Evolutionary conservation across 1,140 invertebrate species (phyloP).

Genomic region (Cecropterus lyciades): DNA sequence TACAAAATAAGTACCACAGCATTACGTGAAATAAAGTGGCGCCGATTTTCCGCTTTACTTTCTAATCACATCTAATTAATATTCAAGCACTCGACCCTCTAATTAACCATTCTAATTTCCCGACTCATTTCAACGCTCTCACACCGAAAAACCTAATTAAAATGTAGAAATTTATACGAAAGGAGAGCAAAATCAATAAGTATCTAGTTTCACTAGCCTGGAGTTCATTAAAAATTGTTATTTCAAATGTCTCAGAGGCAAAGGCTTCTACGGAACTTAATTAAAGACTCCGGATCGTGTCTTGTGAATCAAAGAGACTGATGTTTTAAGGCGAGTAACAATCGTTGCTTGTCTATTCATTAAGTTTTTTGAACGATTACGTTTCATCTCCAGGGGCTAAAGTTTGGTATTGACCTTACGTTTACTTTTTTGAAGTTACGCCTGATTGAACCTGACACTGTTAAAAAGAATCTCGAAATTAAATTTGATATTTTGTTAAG

Average conservation of each 20-base stretch:
- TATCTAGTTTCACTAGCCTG: slow-evolving; percentile 14
- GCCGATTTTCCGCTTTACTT: not conserved
- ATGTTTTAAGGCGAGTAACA: slow-evolving; percentile 49
- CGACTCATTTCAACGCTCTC: slow-evolving; percentile 12
- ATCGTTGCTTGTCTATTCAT: slow-evolving; percentile 47
- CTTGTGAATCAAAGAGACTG: slow-evolving; percentile 59
- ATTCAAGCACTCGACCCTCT: slow-evolving; percentile 4
- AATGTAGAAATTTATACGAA: not conserved
- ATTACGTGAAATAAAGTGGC: too few relatives aligned
- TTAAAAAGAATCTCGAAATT: too few relatives aligned
- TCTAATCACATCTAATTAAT: slow-evolving; percentile 10
- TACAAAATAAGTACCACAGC: too few relatives aligned
- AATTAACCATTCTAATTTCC: slow-evolving; percentile 26
- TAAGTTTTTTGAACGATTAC: slow-evolving; percentile 42
- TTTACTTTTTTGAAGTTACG: not conserved
- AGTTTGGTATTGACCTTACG: not conserved
- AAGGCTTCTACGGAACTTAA: slow-evolving; percentile 52
- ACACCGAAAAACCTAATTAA: slow-evolving; percentile 18
- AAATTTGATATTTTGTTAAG: too few relatives aligned
- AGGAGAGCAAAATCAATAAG: slow-evolving; percentile 24
- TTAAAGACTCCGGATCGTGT: slow-evolving; percentile 53
- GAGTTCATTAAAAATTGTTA: slow-evolving; percentile 49
- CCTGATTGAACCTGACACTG: too few relatives aligned
- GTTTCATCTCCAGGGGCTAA: not conserved
- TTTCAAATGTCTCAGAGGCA: slow-evolving; percentile 40